Evolutionary conservation across 2,797 vertebrate genomes (phyloP), one percentile per base, ranked within the genome.

Genomic region (Distichodus sexfasciatus): DNA sequence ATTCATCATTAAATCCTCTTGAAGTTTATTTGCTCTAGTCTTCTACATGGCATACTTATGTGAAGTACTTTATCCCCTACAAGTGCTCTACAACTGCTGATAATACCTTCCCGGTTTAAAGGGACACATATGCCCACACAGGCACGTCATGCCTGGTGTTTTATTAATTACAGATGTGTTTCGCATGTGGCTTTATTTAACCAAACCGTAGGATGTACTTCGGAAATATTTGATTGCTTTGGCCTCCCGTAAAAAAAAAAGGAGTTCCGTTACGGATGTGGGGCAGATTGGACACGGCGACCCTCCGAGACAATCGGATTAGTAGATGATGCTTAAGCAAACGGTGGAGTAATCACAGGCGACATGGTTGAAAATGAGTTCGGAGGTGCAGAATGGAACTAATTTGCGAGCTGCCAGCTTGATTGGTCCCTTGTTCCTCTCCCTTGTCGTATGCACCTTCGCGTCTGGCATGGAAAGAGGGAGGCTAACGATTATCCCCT

Each of bases 231-330:
- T 72, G 73, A 62, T 69, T 54, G 23, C 31, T 69, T 61, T 36
- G 23, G 61, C 23, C 54, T 74, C 50, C 62, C 28, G 51, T 58
- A 59, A 67, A 66, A 68, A 59, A 17, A 10, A 50, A 55, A 54
- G 54, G 38, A 10, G 23, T 12, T 12, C 21, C 21, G 35, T 70
- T 59, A 50, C 28, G 36, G 47, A 57, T 58, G 43, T 65, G 12
- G 47, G 50, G 14, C 44, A 23, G 43, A 72, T 58, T 62, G 35
- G 58, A 59, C 53, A 72, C 21, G 11, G 53, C 40, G 10, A 72
- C 61, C 47, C 40, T 43, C 54, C 53, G 58, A 54, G 69, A 66
- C 53, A 55, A 68, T 76, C 44, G 4, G 61, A 78, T 78, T 69
- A 74, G 47, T 17, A 21, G 59, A 28, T 12, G 24, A 3, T 47